A percentile compares a stretch with the other conserved stretches of the same genome.
Evolutionary conservation across 2,113 vertebrate genomes (phyloP).

Genomic region (Camelus bactrianus): DNA sequence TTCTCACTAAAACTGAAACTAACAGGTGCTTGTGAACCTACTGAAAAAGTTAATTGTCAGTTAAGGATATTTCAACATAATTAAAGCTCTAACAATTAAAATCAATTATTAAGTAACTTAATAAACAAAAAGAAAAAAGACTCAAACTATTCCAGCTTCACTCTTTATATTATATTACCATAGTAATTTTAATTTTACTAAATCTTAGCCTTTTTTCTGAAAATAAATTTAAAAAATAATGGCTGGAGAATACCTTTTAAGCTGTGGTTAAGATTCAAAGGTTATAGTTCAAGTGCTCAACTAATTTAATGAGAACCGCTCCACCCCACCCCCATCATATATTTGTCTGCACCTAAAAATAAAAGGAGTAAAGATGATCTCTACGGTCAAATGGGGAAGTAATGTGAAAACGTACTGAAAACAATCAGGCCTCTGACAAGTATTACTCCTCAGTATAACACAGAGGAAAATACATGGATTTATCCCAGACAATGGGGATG

Average conservation of each 20-base stretch:
- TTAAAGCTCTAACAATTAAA: background rate
- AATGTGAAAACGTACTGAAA: background rate
- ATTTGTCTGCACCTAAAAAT: constrained; percentile 36
- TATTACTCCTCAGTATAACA: background rate
- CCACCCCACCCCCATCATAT: background rate
- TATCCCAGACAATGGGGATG: background rate
- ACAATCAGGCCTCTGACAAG: background rate
- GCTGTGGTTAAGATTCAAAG: background rate
- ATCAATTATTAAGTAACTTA: background rate
- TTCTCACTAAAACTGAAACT: constrained; percentile 42
- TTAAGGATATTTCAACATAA: constrained; percentile 8
- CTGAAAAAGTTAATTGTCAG: background rate
- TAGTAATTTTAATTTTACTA: constrained; percentile 23
- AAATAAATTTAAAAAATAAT: background rate
- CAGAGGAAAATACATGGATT: background rate
- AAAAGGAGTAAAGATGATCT: background rate
- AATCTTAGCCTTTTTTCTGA: background rate
- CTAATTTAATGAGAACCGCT: background rate
- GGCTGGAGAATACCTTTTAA: background rate
- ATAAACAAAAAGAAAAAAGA: background rate
- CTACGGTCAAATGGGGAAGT: background rate
- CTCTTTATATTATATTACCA: background rate
- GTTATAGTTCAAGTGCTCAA: background rate
- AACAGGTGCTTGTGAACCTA: background rate
- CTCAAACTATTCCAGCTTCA: background rate